Conservation (phyloP, 2,888 invertebrate species). For the Clivina fossor region DNA sequence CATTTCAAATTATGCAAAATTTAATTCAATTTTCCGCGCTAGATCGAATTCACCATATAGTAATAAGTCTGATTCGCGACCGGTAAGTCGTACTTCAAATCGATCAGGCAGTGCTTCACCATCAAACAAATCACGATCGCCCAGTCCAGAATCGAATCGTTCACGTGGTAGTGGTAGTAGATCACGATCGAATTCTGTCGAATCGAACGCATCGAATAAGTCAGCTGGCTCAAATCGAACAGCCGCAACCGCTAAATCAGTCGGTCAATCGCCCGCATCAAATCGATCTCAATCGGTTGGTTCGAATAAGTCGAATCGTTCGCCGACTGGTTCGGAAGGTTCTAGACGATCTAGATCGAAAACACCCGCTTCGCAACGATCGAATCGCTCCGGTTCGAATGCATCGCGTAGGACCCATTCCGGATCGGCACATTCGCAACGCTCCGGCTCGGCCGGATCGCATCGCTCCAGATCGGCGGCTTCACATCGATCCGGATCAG, state of each 20-base stretch:
- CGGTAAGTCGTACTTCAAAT: constrained; percentile 32
- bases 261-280: constrained; percentile 47
- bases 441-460: constrained; percentile 39
- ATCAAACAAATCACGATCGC: constrained; percentile 36
- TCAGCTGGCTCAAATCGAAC: constrained; percentile 39
- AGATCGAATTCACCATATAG: constrained; percentile 37
- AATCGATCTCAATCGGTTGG: constrained; percentile 40
- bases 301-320: constrained; percentile 46
- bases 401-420: constrained; percentile 40
- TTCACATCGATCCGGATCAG: constrained; percentile 41
- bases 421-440: constrained; percentile 36
- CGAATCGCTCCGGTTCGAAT: constrained; percentile 4
- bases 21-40: constrained; percentile 35
- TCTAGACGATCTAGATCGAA: constrained; percentile 38
- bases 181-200: constrained; percentile 36
- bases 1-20: constrained; percentile 37
- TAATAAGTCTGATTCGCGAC: constrained; percentile 26
- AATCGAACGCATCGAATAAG: constrained; percentile 39
- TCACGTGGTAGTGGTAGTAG: constrained; percentile 21
- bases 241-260: constrained; percentile 42
- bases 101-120: constrained; percentile 36
- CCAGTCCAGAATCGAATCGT: constrained; percentile 29
- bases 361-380: constrained; percentile 34
- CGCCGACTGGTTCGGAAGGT: constrained; percentile 43
- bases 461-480: constrained; percentile 38